Evolutionary conservation across 2,888 invertebrate genomes (phyloP).

Genomic region (Eristalis tenax): DNA sequence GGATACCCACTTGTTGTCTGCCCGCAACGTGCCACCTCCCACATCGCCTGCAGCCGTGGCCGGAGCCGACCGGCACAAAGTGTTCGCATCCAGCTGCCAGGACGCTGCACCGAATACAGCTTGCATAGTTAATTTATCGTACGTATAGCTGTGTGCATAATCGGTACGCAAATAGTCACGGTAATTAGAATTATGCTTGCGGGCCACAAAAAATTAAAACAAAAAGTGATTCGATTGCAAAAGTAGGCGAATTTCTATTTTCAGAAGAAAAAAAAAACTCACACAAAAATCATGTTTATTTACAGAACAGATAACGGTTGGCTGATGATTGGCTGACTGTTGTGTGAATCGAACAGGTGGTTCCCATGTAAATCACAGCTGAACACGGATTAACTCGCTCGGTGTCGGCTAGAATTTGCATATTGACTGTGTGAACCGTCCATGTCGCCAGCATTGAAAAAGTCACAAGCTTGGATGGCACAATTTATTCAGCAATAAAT

Average conservation of each 20-base stretch:
- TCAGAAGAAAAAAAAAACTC: background rate
- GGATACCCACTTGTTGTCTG: slow-evolving; percentile 69
- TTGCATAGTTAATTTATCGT: slow-evolving; percentile 64
- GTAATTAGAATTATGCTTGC: slow-evolving; percentile 62
- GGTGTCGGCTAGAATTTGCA: background rate
- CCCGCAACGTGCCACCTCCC: background rate
- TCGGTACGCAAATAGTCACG: slow-evolving; percentile 57
- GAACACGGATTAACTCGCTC: background rate
- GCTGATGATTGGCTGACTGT: background rate
- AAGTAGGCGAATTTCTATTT: slow-evolving; percentile 6
- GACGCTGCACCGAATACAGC: slow-evolving; percentile 18
- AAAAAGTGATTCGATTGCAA: slow-evolving; percentile 17
- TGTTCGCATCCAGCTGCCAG: slow-evolving; percentile 7
- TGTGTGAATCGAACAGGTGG: slow-evolving; percentile 36
- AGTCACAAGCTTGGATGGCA: background rate
- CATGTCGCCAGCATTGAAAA: background rate
- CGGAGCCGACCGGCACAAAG: slow-evolving; percentile 14
- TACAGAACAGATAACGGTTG: background rate
- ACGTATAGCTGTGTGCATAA: slow-evolving; percentile 29
- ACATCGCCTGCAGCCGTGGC: slow-evolving; percentile 5
- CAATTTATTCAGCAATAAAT: background rate
- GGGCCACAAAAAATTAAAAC: background rate
- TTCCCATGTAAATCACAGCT: background rate
- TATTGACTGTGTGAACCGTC: background rate
- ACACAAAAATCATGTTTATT: background rate